A percentile compares a stretch with the other conserved stretches of the same genome.
These are phyloP conservation scores for Chrysocyon brachyurus DNA, from an alignment of 2,797 vertebrate genomes.

Conservation along the genomic window DNA sequence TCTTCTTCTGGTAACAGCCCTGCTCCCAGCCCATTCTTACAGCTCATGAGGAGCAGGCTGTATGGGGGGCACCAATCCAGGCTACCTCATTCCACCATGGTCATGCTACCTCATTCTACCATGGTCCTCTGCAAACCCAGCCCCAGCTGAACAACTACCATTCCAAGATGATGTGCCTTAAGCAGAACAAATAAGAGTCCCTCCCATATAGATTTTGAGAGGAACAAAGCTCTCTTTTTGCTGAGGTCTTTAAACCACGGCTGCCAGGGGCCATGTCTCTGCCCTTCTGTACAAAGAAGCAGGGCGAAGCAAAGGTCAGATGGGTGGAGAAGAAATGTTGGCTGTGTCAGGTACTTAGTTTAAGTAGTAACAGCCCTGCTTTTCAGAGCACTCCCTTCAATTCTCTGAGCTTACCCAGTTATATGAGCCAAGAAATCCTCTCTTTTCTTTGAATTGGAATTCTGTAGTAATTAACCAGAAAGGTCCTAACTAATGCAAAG, in stretches of 20 bases:
- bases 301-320: background rate
- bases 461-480: background rate
- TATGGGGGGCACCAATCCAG: background rate
- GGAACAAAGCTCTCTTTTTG: background rate
- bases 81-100: background rate
- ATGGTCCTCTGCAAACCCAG: background rate
- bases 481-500: background rate
- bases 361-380: background rate
- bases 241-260: background rate
- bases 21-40: background rate
- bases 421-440: background rate
- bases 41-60: background rate
- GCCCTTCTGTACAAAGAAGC: background rate
- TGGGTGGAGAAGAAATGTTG: background rate
- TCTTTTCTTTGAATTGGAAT: constrained; percentile 29
- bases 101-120: background rate
- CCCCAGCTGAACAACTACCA: background rate
- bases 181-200: background rate
- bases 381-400: background rate
- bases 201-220: background rate
- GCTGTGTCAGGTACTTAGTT: background rate
- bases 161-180: background rate
- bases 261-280: background rate
- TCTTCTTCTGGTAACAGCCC: background rate
- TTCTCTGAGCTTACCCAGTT: background rate